Percentiles rank a stretch among this genome's conserved stretches.
phyloP scores from a whole-genome alignment of 2,888 invertebrate species.

The Baronia brevicornis region DNA sequence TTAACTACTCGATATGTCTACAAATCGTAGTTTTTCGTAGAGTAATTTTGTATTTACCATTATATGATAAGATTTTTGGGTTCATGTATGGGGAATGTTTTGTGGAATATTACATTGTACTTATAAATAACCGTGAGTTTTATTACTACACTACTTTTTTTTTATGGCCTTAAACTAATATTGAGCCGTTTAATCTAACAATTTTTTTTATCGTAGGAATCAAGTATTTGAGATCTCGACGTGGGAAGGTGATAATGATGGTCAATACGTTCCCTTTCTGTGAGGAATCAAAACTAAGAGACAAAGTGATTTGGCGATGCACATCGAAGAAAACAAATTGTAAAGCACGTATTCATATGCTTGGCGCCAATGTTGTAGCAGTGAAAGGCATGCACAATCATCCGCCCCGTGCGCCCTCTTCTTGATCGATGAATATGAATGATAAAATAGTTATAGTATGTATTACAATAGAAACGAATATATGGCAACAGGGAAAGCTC shows the following conservation, averaged over 20 bases:
- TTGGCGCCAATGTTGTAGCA: slow-evolving; percentile 64
- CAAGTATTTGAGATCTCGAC: slow-evolving; percentile 68
- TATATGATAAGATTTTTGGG: slow-evolving; percentile 62
- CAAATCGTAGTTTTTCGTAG: slow-evolving; percentile 57
- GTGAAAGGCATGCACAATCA: slow-evolving; percentile 73
- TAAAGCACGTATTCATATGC: slow-evolving; percentile 69
- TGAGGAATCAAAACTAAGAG: slow-evolving; percentile 68
- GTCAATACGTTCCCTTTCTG: slow-evolving; percentile 73
- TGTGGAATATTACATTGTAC: slow-evolving; percentile 74
- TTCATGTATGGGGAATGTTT: slow-evolving; percentile 71
- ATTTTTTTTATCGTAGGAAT: slow-evolving; percentile 57
- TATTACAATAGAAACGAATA: too few species aligned
- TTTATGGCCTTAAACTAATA: not conserved
- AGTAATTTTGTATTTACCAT: slow-evolving; percentile 71
- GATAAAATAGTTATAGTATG: too few species aligned
- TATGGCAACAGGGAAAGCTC: too few species aligned
- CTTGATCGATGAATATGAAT: too few species aligned
- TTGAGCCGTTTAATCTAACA: too few species aligned
- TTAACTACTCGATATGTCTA: slow-evolving; percentile 50
- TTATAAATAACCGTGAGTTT: slow-evolving; percentile 70
- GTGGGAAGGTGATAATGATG: slow-evolving; percentile 72
- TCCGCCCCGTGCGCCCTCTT: slow-evolving; percentile 53
- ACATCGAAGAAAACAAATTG: slow-evolving; percentile 73
- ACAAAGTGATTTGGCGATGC: slow-evolving; percentile 72
- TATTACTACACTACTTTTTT: slow-evolving; percentile 30